A percentile compares a stretch with the other conserved stretches of the same genome.
Conservation (phyloP, 1,140 invertebrate species). For the Acyrthosiphon pisum region DNA sequence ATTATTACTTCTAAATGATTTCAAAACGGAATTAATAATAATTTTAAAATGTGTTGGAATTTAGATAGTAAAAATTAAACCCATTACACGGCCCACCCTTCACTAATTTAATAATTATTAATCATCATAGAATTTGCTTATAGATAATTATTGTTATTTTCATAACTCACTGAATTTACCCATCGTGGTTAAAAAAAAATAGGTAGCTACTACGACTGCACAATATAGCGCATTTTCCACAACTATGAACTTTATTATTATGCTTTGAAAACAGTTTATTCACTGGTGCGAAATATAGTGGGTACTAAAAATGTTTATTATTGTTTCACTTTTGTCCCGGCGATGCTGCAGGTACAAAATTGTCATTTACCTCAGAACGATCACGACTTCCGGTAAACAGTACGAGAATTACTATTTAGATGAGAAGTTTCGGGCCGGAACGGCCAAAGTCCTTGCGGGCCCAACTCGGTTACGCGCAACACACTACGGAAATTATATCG, state of each 20-base stretch:
- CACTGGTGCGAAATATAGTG: not conserved
- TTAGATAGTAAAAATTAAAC: not conserved
- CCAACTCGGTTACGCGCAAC: not conserved
- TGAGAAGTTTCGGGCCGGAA: conserved; percentile 38
- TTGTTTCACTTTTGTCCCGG: not conserved
- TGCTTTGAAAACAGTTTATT: not conserved
- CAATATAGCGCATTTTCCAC: not conserved
- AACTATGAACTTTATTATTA: not conserved
- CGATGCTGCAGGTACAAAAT: not conserved
- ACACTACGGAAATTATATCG: conserved; percentile 50
- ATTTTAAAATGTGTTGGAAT: not conserved
- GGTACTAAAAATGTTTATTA: not conserved
- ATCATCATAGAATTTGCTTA: too few relatives aligned
- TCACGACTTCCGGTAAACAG: conserved; percentile 25
- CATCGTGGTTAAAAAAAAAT: not conserved
- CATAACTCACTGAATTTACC: not conserved
- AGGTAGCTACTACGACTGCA: too few relatives aligned
- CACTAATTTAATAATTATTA: not conserved
- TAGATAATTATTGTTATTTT: not conserved
- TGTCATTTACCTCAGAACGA: conserved; percentile 31
- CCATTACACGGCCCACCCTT: too few relatives aligned
- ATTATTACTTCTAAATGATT: not conserved
- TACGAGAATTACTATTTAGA: conserved; percentile 37
- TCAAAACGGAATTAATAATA: not conserved
- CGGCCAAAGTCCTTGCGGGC: conserved; percentile 31